Base-by-base conservation (phyloP, 2,113 vertebrate genomes). In the Boulengerochromis microlepis region DNA sequence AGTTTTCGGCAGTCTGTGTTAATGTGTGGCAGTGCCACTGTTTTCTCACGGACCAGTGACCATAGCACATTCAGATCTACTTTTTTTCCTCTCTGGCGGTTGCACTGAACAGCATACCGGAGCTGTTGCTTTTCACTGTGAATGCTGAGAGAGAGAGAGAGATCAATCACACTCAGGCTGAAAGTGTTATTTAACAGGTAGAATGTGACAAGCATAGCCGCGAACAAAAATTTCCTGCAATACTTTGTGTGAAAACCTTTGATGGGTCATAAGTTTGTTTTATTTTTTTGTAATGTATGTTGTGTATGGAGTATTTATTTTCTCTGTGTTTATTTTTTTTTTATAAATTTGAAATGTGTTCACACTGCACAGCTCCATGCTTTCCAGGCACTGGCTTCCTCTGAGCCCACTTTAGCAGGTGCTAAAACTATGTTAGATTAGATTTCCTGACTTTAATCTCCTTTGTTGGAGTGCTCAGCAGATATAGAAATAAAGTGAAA, bases 11-110 rank as follows among this genome's bases (percentile, higher is more conserved):
- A 81, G 71, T 66, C 47, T 29, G 50, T 19, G 56, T 69, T 38
- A 33, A 31, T 59, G 80, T 88, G 83, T 76, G 66, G 45, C 83
- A 61, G 85, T 66, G 52, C 81, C 64, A 33, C 76, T 45, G 80
- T 93, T 81, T 86, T 90, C 84, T 92, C 82, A 81, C 82, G 86
- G 93, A 94, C 89, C 83, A 91, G 88, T 89, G 90, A 93, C 57
- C 81, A 82, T 61, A 84, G 82, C 80, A 89, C 71, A 90, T 92
- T 86, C 22, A 89, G 86, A 89, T 82, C 33, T 61, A 56, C 33
- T 52, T 83, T 59, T 64, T 84, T 59, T 8, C 54, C 42, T 31
- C 38, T 50, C 89, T 50, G 81, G 74, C 80, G 24, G 89, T 87
- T 74, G 13, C 50, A 53, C 57, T 86, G 74, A 87, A 42, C 56